Conservation (phyloP, 2,113 vertebrate species). For the Datnioides undecimradiatus region DNA sequence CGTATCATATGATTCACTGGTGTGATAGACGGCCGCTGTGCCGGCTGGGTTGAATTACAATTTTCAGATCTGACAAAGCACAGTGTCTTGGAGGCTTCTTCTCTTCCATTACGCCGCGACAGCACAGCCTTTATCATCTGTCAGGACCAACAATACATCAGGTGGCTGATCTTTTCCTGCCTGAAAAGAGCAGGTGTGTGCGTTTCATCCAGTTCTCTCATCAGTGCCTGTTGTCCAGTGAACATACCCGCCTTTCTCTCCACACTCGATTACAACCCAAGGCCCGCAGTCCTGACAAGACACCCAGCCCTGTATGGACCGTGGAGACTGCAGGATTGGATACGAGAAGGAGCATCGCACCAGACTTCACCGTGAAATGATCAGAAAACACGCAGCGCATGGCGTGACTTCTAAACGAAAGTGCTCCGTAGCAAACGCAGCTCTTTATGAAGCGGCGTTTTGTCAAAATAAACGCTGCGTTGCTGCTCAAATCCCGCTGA, state of each 20-base stretch:
- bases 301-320: too few species aligned
- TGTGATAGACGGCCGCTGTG: not conserved
- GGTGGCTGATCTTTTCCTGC: not conserved
- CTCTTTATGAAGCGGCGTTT: not conserved
- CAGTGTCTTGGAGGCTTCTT: not conserved
- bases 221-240: not conserved
- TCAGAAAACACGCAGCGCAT: not conserved
- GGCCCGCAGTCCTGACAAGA: not conserved
- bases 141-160: conserved; percentile 31
- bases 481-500: too few species aligned
- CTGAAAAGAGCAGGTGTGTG: conserved; percentile 11
- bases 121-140: not conserved
- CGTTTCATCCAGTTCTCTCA: not conserved
- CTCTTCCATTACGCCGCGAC: conserved; percentile 3
- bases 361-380: not conserved
- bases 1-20: too few species aligned
- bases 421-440: not conserved
- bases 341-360: not conserved
- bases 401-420: not conserved
- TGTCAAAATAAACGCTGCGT: too few species aligned
- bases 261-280: not conserved
- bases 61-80: not conserved
- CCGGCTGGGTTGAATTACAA: not conserved
- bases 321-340: too few species aligned
- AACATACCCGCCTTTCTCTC: not conserved